Percentiles rank a stretch among this genome's conserved stretches.
These are phyloP conservation scores for Euclidia mi DNA, from an alignment of 2,888 invertebrate species.

Conservation along the genomic window DNA sequence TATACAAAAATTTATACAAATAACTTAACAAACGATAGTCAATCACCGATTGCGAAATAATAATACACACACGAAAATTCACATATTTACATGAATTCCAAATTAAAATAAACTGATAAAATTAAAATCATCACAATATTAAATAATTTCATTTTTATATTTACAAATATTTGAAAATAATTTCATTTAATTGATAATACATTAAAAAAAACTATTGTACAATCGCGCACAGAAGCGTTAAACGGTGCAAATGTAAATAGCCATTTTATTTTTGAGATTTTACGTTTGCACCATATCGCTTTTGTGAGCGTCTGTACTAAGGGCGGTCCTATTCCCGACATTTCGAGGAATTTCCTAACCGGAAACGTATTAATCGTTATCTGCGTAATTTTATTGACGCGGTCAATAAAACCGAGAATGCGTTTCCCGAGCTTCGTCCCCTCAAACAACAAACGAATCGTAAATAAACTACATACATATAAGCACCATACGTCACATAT, in stretches of 20 bases:
- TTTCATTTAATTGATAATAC: constrained; percentile 50
- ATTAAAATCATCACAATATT: constrained; percentile 79
- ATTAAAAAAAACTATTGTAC: constrained; percentile 44
- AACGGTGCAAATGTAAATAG: constrained; percentile 20
- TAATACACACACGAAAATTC: constrained; percentile 79
- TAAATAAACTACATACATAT: constrained; percentile 70
- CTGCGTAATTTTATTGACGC: constrained; percentile 66
- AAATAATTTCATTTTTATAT: constrained; percentile 70
- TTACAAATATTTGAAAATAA: constrained; percentile 74
- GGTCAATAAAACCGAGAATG: constrained; percentile 73
- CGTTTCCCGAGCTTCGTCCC: constrained; percentile 61
- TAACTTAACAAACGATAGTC: constrained; percentile 75
- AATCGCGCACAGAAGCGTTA: constrained; percentile 30
- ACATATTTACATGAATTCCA: constrained; percentile 84
- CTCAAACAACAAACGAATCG: constrained; percentile 58
- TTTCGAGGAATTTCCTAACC: constrained; percentile 28
- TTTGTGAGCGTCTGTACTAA: constrained; percentile 33
- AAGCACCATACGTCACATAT: constrained; percentile 84
- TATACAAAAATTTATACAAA: constrained; percentile 77
- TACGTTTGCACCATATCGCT: constrained; percentile 14
- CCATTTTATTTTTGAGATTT: constrained; percentile 16
- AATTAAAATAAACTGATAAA: constrained; percentile 70
- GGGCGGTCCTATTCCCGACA: constrained; percentile 37
- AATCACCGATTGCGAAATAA: constrained; percentile 74
- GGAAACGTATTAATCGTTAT: constrained; percentile 53